phyloP scores from a whole-genome alignment of 2,888 invertebrate genomes.

The Drosophila leonis region DNA sequence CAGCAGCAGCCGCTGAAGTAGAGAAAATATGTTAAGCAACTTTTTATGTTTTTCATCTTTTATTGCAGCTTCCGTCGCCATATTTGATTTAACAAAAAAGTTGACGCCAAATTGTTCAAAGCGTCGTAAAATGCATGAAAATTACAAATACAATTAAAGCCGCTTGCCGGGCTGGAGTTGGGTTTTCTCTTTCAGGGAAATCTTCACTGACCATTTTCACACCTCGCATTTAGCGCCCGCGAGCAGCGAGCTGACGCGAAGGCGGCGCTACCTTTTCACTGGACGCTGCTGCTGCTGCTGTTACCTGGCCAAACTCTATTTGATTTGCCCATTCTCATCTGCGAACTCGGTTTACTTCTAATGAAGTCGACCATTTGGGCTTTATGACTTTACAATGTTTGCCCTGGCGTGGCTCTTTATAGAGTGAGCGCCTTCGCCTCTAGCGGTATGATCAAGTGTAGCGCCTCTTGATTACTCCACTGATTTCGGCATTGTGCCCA shows the following conservation, averaged over 20 bases:
- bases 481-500: background rate
- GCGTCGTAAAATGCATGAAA: slow-evolving; percentile 63
- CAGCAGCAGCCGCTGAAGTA: too few species aligned
- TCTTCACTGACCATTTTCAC: slow-evolving; percentile 59
- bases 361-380: slow-evolving; percentile 67
- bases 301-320: slow-evolving; percentile 55
- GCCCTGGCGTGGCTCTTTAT: slow-evolving; percentile 29
- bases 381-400: slow-evolving; percentile 52
- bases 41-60: background rate
- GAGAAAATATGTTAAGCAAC: slow-evolving; percentile 62
- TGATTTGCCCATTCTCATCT: slow-evolving; percentile 71
- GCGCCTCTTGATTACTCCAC: slow-evolving; percentile 39
- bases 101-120: slow-evolving; percentile 74
- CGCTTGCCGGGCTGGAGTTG: background rate
- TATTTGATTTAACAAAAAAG: slow-evolving; percentile 77
- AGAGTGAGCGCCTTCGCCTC: background rate
- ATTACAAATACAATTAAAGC: slow-evolving; percentile 75
- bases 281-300: slow-evolving; percentile 74
- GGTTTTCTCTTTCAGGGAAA: slow-evolving; percentile 41
- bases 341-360: slow-evolving; percentile 69
- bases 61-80: slow-evolving; percentile 53
- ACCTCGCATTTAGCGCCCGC: slow-evolving; percentile 70
- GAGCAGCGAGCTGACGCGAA: slow-evolving; percentile 11
- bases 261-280: slow-evolving; percentile 70
- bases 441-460: slow-evolving; percentile 31